phyloP scores from a whole-genome alignment of 1,140 invertebrate species.

The Ips nitidus region DNA sequence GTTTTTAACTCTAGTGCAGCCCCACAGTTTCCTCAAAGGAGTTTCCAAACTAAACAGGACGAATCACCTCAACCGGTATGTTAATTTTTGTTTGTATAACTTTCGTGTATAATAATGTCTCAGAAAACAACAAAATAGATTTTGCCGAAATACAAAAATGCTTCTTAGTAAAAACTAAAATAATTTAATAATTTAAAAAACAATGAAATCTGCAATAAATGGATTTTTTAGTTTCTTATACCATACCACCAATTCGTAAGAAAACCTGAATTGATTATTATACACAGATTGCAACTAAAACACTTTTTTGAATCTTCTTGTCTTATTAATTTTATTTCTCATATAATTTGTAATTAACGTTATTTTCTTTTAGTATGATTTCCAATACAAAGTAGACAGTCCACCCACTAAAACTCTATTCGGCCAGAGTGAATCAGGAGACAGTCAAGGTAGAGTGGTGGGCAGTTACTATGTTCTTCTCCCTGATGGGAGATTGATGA shows the following conservation, averaged over 20 bases:
- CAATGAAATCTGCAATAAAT: not conserved
- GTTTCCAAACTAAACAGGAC: constrained; percentile 3
- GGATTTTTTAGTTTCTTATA: not conserved
- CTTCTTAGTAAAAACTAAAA: no score
- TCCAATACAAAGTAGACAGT: constrained; percentile 72
- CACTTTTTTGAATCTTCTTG: not conserved
- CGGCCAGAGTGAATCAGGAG: constrained; percentile 64
- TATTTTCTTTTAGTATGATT: constrained; percentile 61
- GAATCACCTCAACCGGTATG: constrained; percentile 24
- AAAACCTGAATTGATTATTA: not conserved
- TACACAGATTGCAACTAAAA: no score
- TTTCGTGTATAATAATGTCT: not conserved
- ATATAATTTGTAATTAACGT: not conserved
- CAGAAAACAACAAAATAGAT: no score
- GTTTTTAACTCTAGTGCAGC: constrained; percentile 7
- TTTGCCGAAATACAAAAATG: no score
- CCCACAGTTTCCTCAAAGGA: constrained; percentile 18
- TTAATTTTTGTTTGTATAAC: not conserved
- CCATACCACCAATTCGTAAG: not conserved
- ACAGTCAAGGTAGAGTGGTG: constrained; percentile 61
- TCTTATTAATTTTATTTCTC: not conserved
- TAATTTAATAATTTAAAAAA: not conserved
- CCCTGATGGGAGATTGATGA: constrained; percentile 69
- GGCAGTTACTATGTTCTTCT: constrained; percentile 66
- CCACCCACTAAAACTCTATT: constrained; percentile 64